These are phyloP conservation scores for Polylopha cassiicola DNA, from an alignment of 2,888 invertebrate species.

Conservation along the genomic window DNA sequence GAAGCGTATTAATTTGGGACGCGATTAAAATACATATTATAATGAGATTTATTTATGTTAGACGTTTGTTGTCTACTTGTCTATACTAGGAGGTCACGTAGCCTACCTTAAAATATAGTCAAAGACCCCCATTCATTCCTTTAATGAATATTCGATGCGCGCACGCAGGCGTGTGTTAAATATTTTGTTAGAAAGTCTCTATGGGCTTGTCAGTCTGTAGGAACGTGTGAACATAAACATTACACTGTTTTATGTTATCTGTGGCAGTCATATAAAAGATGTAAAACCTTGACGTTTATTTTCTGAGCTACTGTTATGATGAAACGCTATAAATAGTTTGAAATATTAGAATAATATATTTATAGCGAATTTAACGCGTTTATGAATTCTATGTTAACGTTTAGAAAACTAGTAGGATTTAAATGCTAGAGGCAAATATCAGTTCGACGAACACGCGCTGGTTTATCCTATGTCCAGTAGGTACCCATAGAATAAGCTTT, in stretches of 20 bases:
- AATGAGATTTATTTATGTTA: no score
- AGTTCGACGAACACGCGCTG: no score
- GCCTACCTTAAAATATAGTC: conserved; percentile 50
- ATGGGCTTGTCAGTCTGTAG: conserved; percentile 38
- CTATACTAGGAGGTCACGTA: conserved; percentile 34
- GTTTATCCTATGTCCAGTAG: no score
- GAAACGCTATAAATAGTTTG: no score
- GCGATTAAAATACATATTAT: no score
- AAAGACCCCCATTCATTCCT: conserved; percentile 49
- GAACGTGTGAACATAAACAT: conserved; percentile 29
- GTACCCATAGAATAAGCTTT: no score
- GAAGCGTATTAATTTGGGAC: no score
- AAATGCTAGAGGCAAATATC: not conserved
- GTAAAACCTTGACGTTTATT: no score
- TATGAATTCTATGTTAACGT: no score
- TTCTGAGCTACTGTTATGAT: no score
- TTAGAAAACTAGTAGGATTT: not conserved
- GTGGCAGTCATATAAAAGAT: conserved; percentile 16
- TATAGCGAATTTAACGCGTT: no score
- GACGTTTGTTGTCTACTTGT: conserved; percentile 8
- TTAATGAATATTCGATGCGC: conserved; percentile 58
- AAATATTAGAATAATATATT: no score
- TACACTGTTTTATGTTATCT: conserved; percentile 21
- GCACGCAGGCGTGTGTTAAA: conserved; percentile 48
- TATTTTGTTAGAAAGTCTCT: conserved; percentile 71